Percentiles rank a stretch among this genome's conserved stretches.
These are phyloP conservation scores for Irena cyanogastra DNA, from an alignment of 2,113 vertebrate genomes.

Conservation along the genomic window DNA sequence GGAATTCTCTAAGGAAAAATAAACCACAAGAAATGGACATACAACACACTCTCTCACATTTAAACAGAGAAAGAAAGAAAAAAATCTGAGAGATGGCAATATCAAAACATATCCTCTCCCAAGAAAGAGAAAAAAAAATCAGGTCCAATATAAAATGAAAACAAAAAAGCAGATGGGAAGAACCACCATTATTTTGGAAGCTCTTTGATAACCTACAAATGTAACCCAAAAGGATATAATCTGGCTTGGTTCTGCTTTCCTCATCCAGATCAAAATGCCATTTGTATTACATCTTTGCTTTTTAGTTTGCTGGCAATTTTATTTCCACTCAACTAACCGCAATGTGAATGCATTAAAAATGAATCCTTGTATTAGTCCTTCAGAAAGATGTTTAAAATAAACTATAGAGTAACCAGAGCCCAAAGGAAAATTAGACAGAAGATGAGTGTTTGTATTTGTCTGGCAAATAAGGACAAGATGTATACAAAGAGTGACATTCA, in stretches of 20 bases:
- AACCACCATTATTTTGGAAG: neutral
- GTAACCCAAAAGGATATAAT: neutral
- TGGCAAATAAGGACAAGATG: neutral
- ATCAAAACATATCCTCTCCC: conserved; percentile 49
- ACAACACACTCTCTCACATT: conserved; percentile 66
- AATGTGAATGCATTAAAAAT: neutral
- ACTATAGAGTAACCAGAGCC: neutral
- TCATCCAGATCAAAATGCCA: neutral
- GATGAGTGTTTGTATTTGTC: neutral
- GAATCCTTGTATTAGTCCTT: neutral
- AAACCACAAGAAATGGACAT: conserved; percentile 71
- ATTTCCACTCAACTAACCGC: neutral
- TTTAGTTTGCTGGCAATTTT: neutral
- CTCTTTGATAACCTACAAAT: neutral
- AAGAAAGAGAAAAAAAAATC: conserved; percentile 16
- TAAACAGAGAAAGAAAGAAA: conserved; percentile 34
- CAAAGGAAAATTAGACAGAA: neutral
- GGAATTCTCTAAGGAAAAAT: conserved; percentile 77
- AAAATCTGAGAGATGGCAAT: conserved; percentile 14
- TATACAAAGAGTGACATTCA: neutral
- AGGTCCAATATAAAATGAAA: conserved; percentile 24
- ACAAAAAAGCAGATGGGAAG: neutral
- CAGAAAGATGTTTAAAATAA: neutral
- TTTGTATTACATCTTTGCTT: neutral
- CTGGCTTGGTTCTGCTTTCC: neutral